These are phyloP conservation scores for Megaceryle maxima DNA, from an alignment of 2,113 vertebrate genomes.

Conservation along the genomic window DNA sequence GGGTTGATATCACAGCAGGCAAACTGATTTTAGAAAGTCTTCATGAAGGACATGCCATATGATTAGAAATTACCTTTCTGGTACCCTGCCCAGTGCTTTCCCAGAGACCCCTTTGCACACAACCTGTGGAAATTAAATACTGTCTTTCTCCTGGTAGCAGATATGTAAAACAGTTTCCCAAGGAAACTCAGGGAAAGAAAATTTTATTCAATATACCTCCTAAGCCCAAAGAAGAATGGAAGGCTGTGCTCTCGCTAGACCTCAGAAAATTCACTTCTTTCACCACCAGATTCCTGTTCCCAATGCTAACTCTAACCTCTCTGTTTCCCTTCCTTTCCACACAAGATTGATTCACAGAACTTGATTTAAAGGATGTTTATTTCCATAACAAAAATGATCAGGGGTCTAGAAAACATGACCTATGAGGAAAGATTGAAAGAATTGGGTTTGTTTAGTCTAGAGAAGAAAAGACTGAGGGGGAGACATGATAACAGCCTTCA, in stretches of 20 bases:
- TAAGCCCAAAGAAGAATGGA: conserved; percentile 13
- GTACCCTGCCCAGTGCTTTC: not conserved
- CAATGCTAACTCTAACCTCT: conserved; percentile 52
- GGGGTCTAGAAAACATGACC: conserved; percentile 71
- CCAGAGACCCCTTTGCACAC: not conserved
- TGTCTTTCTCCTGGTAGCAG: not conserved
- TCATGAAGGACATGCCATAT: not conserved
- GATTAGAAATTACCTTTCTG: not conserved
- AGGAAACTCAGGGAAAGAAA: not conserved
- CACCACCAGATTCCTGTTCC: conserved; percentile 66
- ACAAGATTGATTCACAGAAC: conserved; percentile 68
- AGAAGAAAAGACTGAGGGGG: conserved; percentile 71
- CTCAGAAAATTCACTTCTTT: conserved; percentile 61
- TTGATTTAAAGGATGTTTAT: conserved; percentile 73
- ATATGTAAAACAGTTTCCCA: not conserved
- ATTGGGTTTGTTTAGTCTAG: conserved; percentile 73
- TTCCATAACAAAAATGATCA: conserved; percentile 72
- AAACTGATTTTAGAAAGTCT: not conserved
- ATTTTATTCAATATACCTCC: not conserved
- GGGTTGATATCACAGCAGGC: not conserved
- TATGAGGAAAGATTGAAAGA: conserved; percentile 74
- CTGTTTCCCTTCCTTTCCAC: conserved; percentile 61
- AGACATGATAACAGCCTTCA: conserved; percentile 72
- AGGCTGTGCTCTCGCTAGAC: conserved; percentile 26
- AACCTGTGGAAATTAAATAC: not conserved